Percentiles rank a stretch among this genome's conserved stretches.
Evolutionary conservation across 2,888 invertebrate species (phyloP).

Genomic region (Drosophila mimica): DNA sequence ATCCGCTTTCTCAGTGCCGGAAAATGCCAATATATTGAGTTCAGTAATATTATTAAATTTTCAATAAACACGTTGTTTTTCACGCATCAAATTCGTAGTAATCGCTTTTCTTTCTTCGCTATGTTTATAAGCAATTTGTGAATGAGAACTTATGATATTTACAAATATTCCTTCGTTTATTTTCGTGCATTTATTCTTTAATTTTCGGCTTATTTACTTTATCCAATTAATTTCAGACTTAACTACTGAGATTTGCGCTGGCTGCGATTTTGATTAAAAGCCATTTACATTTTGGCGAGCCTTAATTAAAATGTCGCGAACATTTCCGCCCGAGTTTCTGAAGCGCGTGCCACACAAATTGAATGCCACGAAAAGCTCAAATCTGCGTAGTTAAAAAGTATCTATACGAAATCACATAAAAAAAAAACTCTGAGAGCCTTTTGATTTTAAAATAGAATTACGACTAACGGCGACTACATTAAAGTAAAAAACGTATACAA

Average conservation of each 20-base stretch:
- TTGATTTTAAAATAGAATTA: conserved; percentile 54
- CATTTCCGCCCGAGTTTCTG: conserved; percentile 77
- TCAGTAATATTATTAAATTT: conserved; percentile 15
- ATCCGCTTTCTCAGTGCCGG: conserved; percentile 42
- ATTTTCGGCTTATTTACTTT: conserved; percentile 6
- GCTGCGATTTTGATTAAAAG: conserved; percentile 64
- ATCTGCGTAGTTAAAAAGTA: conserved; percentile 7
- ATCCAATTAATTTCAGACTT: conserved; percentile 39
- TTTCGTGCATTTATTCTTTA: conserved; percentile 6
- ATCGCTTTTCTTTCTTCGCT: conserved; percentile 11
- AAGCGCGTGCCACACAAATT: conserved; percentile 65
- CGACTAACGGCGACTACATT: conserved; percentile 21
- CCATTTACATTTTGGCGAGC: conserved; percentile 69
- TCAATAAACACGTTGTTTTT: conserved; percentile 29
- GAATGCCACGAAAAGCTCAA: conserved; percentile 21
- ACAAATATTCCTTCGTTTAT: not conserved
- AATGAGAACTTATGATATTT: conserved; percentile 16
- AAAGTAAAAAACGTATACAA: conserved; percentile 2
- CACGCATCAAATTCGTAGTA: conserved; percentile 11
- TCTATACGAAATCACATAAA: not conserved
- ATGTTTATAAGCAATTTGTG: conserved; percentile 43
- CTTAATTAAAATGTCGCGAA: conserved; percentile 84
- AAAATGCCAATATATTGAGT: conserved; percentile 34
- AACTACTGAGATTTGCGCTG: conserved; percentile 40
- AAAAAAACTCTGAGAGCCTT: not conserved